These are phyloP conservation scores for Agrochola lota DNA, from an alignment of 2,888 invertebrate species.

Conservation along the genomic window DNA sequence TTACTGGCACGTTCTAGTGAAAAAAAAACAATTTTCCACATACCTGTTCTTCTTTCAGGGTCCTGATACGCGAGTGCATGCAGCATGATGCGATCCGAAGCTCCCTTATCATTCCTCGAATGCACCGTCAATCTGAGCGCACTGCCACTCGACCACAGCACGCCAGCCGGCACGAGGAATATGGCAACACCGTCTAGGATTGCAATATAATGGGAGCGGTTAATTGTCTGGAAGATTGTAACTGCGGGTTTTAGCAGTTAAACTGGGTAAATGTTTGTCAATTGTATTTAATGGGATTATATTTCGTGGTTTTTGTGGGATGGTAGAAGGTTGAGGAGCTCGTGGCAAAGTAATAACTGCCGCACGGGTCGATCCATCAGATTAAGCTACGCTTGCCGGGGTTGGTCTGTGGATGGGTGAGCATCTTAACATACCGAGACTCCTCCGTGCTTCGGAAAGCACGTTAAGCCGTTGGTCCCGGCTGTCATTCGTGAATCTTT, in stretches of 20 bases:
- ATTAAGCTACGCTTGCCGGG: too few species aligned
- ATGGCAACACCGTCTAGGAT: conserved; percentile 84
- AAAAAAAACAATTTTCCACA: not conserved
- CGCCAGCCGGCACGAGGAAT: conserved; percentile 90
- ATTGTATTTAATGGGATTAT: conserved; percentile 2
- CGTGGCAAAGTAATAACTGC: too few species aligned
- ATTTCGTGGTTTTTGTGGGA: not conserved
- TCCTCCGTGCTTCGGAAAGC: too few species aligned
- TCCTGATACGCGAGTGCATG: conserved; percentile 96
- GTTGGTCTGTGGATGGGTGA: too few species aligned
- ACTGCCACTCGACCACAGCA: conserved; percentile 90
- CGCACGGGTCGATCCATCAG: too few species aligned
- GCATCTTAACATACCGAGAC: too few species aligned
- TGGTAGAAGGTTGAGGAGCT: not conserved
- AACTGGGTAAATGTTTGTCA: conserved; percentile 33
- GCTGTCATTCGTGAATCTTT: too few species aligned
- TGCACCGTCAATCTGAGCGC: conserved; percentile 83
- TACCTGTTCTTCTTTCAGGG: conserved; percentile 96
- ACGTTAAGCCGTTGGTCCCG: too few species aligned
- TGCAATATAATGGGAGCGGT: conserved; percentile 37
- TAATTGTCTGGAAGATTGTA: conserved; percentile 53
- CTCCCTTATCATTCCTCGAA: conserved; percentile 96
- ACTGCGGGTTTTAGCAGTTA: conserved; percentile 5
- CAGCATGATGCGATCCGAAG: conserved; percentile 94
- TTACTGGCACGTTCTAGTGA: too few species aligned